phyloP scores from a whole-genome alignment of 2,888 invertebrate species.

The Hyposoter didymator region DNA sequence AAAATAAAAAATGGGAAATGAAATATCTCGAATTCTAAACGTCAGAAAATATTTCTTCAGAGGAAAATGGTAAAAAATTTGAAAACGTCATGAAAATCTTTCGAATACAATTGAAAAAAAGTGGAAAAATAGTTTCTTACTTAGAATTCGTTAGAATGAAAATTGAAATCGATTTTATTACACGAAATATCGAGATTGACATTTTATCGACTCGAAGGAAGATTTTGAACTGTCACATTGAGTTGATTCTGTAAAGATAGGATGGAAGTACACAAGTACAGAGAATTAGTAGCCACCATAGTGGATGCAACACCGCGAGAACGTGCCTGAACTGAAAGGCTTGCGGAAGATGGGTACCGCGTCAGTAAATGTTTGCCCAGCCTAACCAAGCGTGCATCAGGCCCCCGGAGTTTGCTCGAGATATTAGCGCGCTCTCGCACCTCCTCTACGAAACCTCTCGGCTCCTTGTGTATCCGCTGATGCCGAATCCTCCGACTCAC shows the following conservation, averaged over 20 bases:
- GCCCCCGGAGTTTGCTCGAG: constrained; percentile 76
- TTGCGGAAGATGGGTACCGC: constrained; percentile 72
- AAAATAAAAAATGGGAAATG: no score
- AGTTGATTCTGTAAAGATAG: constrained; percentile 8
- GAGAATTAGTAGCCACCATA: constrained; percentile 58
- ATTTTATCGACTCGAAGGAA: background rate
- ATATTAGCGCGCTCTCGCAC: constrained; percentile 77
- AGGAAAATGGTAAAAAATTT: no score
- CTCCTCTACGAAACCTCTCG: constrained; percentile 73
- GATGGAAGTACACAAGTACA: constrained; percentile 32
- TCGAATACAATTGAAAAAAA: no score
- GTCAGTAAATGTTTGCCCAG: constrained; percentile 81
- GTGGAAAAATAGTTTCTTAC: no score
- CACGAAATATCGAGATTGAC: background rate
- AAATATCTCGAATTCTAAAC: background rate
- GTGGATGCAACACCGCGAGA: constrained; percentile 64
- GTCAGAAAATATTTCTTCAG: background rate
- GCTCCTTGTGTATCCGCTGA: constrained; percentile 66
- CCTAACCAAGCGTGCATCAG: constrained; percentile 79
- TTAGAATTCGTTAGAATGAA: background rate
- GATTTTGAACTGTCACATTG: background rate
- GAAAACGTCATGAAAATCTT: no score
- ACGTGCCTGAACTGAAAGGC: constrained; percentile 68
- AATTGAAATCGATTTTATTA: background rate
- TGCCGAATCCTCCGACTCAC: constrained; percentile 54